Conservation (phyloP, 2,797 vertebrate genomes). For the Oophaga sylvatica region DNA sequence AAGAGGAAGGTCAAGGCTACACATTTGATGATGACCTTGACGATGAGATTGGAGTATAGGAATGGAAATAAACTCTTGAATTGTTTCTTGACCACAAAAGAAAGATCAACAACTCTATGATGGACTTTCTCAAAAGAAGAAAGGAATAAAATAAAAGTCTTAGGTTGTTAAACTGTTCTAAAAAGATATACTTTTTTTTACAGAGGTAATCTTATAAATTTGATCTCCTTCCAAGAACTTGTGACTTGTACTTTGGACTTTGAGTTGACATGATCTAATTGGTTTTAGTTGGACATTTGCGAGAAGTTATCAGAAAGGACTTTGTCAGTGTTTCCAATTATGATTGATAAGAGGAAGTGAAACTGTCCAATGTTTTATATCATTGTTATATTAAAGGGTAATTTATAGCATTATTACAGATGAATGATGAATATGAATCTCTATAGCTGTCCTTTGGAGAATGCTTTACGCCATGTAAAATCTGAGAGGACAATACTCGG, state of each 20-base stretch:
- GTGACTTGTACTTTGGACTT: conserved; percentile 10
- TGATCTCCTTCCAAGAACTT: neutral
- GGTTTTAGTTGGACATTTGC: neutral
- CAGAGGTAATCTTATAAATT: conserved; percentile 17
- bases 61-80: conserved; percentile 31
- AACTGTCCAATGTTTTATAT: conserved; percentile 2
- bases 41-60: conserved; percentile 61
- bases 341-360: conserved; percentile 16
- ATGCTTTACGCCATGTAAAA: neutral
- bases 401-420: conserved; percentile 19
- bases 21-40: conserved; percentile 60
- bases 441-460: neutral
- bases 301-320: neutral
- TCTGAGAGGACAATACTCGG: neutral
- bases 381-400: conserved; percentile 35
- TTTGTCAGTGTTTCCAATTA: neutral
- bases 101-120: conserved; percentile 20
- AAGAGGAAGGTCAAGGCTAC: conserved; percentile 69
- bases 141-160: neutral
- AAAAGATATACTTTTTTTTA: conserved; percentile 39
- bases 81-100: conserved; percentile 5
- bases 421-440: neutral
- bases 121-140: neutral
- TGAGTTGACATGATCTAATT: neutral
- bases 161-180: conserved; percentile 16